A percentile compares a stretch with the other conserved stretches of the same genome.
Conservation (phyloP, 2,888 invertebrate genomes). For the Oasisia sp. region DNA sequence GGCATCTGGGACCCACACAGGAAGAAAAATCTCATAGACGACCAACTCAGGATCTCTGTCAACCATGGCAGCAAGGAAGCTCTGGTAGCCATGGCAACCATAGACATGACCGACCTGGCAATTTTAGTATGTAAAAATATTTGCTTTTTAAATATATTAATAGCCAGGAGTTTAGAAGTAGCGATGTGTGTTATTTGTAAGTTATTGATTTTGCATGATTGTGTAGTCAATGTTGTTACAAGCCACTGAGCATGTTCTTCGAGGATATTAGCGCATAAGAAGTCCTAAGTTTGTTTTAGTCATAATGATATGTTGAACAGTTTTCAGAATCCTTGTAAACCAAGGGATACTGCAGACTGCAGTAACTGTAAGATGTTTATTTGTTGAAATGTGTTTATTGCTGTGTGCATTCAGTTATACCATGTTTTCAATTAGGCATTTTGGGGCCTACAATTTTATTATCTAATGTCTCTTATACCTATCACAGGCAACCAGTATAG, state of each 20-base stretch:
- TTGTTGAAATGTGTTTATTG: no score
- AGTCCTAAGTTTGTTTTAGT: no score
- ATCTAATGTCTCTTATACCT: no score
- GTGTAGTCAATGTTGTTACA: not conserved
- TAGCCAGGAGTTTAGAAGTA: not conserved
- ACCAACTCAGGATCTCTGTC: conserved; percentile 53
- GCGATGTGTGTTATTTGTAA: not conserved
- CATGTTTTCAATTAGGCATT: no score
- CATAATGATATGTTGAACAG: not conserved
- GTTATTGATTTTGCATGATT: not conserved
- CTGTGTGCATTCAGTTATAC: no score
- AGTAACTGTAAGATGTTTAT: no score
- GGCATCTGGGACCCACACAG: conserved; percentile 41
- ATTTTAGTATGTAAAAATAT: conserved; percentile 24
- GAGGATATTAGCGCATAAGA: no score
- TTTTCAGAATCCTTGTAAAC: no score
- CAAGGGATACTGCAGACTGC: no score
- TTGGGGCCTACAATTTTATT: no score
- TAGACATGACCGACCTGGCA: conserved; percentile 56
- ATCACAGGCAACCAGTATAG: no score
- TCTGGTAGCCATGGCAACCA: conserved; percentile 62
- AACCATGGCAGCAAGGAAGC: conserved; percentile 57
- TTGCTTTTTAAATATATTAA: not conserved
- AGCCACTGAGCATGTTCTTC: no score
- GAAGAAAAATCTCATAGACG: conserved; percentile 22